Evolutionary conservation across 1,140 invertebrate species (phyloP), one percentile per base, ranked within the genome.

Genomic region (Trypoxylus dichotomus): DNA sequence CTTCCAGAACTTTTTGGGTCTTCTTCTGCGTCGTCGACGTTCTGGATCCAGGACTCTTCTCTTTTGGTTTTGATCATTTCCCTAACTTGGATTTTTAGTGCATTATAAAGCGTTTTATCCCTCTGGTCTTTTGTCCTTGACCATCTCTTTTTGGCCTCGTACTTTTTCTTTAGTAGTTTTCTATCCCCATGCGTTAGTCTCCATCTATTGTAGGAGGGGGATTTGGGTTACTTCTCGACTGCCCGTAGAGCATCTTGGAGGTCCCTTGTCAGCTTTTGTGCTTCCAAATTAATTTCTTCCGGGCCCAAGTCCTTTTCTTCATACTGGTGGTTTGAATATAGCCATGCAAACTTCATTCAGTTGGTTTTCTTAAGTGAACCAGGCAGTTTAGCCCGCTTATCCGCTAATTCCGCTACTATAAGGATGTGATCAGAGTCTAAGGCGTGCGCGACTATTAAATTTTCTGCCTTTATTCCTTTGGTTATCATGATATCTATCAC

Each of bases 81-180:
- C 11, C 42, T 8, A 7, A 75, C 74, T 10, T 42, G 8, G 3
- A 5, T 5, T 41, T 75, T 27, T 47, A 42, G 15, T 7, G 25
- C 5, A 8, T 19, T 75, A 47, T 47, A 42, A 8, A 43, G 6
- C 32, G 7, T 3, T 25, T 41, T 75, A 21, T 41, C 74, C 11
- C 7, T 43, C 24, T 5, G 3, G 7, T 41, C 15, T 43, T 15
- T 13, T 2, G 11, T 7, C 21, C 19, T 41, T 3, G 11, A 13
- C 74, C 74, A 75, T 32, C 32, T 3, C 21, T 75, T 43, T 19
- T 75, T 75, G 42, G 42, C 29, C 32, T 75, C 32, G 74, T 75
- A 32, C 42, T 75, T 75, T 19, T 43, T 43, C 19, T 21, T 75
- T 2, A 75, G 3, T 5, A 73, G 21, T 8, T 6, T 3, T 21